These are phyloP conservation scores for Prunella fulvescens DNA, from an alignment of 2,113 vertebrate genomes.

Conservation along the genomic window DNA sequence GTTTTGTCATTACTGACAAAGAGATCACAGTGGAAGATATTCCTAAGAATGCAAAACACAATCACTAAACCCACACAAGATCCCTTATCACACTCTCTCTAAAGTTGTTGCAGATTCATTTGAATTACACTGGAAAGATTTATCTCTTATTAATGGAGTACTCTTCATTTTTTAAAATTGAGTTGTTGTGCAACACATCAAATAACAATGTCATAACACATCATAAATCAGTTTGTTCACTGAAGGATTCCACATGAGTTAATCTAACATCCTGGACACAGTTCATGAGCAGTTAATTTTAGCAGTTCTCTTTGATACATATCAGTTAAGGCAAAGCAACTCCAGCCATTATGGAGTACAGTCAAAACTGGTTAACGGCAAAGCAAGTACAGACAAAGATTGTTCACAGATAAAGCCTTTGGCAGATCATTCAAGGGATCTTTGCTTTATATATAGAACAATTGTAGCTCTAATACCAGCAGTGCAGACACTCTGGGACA, in stretches of 20 bases:
- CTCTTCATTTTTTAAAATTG: constrained; percentile 57
- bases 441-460: constrained; percentile 55
- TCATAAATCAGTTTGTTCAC: constrained; percentile 55
- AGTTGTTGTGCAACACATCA: constrained; percentile 62
- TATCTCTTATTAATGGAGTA: constrained; percentile 47
- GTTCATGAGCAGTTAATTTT: constrained; percentile 64
- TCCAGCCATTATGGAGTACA: constrained; percentile 31
- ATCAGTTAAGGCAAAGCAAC: constrained; percentile 51
- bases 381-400: constrained; percentile 60
- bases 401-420: constrained; percentile 43
- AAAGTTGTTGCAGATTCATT: constrained; percentile 44
- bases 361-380: constrained; percentile 54
- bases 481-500: constrained; percentile 25
- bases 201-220: constrained; percentile 62
- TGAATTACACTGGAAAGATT: constrained; percentile 59
- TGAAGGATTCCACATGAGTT: constrained; percentile 55
- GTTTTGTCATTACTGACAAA: constrained; percentile 54
- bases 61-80: constrained; percentile 29
- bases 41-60: constrained; percentile 42
- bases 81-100: constrained; percentile 36
- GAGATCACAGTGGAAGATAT: constrained; percentile 31
- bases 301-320: constrained; percentile 54
- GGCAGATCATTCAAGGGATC: constrained; percentile 43
- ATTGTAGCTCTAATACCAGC: constrained; percentile 46
- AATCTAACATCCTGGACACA: constrained; percentile 56